phyloP scores from a whole-genome alignment of 2,113 vertebrate genomes.

The Pollimyrus isidori region DNA sequence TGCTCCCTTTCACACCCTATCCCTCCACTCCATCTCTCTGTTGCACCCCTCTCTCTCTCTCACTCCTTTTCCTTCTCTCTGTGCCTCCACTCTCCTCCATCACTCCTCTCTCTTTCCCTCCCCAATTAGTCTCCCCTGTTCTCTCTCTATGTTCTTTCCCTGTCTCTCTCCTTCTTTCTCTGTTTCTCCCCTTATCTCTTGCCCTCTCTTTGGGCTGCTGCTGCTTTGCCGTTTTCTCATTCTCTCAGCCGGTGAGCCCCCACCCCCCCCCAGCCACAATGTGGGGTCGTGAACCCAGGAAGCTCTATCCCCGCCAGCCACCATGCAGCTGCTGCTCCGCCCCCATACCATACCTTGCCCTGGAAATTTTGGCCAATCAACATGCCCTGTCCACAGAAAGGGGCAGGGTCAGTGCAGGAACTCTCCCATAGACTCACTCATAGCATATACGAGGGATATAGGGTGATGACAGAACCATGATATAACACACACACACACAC shows the following conservation, averaged over 20 bases:
- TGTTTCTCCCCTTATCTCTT: neutral
- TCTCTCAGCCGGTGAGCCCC: neutral
- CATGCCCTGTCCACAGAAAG: constrained; percentile 22
- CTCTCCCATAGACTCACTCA: neutral
- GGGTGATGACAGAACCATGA: neutral
- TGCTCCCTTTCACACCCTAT: neutral
- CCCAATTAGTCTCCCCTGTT: neutral
- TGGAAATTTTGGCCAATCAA: constrained; percentile 41
- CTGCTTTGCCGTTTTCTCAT: neutral
- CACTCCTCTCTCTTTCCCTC: neutral
- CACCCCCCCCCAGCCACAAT: neutral
- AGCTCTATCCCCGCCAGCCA: constrained; percentile 27
- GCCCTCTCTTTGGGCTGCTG: neutral
- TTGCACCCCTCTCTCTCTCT: neutral
- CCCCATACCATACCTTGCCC: constrained; percentile 28
- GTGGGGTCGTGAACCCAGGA: constrained; percentile 24
- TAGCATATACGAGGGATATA: neutral
- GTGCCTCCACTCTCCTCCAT: neutral
- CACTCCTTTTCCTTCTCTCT: neutral
- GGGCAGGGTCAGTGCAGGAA: constrained; percentile 28
- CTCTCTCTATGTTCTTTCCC: neutral
- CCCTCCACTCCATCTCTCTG: too few species aligned
- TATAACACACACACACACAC: constrained; percentile 7
- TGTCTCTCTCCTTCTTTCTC: neutral
- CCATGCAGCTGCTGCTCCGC: constrained; percentile 25